phyloP scores from a whole-genome alignment of 2,888 invertebrate genomes.

The Galerucella nymphaeae region DNA sequence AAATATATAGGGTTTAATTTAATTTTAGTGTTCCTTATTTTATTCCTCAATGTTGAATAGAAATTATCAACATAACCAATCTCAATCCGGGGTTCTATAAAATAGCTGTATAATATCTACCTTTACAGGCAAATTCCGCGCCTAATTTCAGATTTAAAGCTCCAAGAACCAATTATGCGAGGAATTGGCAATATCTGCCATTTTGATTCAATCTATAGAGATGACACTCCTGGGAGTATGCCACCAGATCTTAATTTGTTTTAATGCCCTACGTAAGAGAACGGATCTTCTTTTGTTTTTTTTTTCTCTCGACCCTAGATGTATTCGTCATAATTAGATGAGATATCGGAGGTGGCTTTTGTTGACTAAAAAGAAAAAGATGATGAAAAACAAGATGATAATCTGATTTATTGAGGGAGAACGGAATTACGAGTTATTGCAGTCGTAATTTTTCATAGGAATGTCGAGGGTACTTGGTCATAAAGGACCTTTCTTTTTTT shows the following conservation, averaged over 20 bases:
- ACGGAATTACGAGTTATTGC: constrained; percentile 7
- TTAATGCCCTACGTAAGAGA: constrained; percentile 55
- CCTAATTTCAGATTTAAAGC: constrained; percentile 58
- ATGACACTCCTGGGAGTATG: constrained; percentile 69
- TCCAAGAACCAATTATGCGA: constrained; percentile 63
- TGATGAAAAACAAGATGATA: constrained; percentile 35
- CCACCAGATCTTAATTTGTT: constrained; percentile 63
- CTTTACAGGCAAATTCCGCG: constrained; percentile 47
- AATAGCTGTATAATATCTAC: constrained; percentile 44
- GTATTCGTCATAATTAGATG: constrained; percentile 48
- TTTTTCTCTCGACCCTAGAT: constrained; percentile 41
- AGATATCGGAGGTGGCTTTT: constrained; percentile 32
- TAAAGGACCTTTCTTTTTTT: not conserved
- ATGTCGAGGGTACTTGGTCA: not conserved
- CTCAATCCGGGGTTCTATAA: constrained; percentile 56
- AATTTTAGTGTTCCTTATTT: not conserved
- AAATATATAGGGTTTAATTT: too few relatives aligned
- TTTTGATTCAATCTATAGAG: constrained; percentile 72
- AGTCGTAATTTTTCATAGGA: not conserved
- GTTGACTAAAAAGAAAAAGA: constrained; percentile 32
- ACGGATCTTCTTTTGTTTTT: constrained; percentile 46
- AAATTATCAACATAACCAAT: constrained; percentile 52
- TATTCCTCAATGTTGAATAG: not conserved
- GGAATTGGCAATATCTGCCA: constrained; percentile 60
- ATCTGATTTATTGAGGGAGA: constrained; percentile 32